Evolutionary conservation across 2,113 vertebrate species (phyloP).

Genomic region (Macrotus californicus): DNA sequence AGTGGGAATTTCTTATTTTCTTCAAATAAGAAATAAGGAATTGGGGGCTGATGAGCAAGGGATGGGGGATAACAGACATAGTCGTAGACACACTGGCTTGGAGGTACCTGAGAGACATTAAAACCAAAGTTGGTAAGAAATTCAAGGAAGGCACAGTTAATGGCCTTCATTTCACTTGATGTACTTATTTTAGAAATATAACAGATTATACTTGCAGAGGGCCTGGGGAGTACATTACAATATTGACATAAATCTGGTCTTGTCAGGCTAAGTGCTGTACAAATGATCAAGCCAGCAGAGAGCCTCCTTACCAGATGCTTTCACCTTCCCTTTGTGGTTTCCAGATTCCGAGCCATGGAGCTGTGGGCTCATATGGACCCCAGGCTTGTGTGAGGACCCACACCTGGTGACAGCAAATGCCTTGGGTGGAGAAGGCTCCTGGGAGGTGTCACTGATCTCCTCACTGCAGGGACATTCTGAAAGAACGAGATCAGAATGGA

Average conservation of each 20-base stretch:
- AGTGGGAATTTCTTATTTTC: no score
- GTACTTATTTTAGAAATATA: neutral
- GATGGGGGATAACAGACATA: neutral
- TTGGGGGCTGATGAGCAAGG: neutral
- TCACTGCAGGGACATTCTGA: constrained; percentile 84
- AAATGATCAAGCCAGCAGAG: neutral
- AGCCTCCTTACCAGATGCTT: constrained; percentile 77
- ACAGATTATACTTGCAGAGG: neutral
- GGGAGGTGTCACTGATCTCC: constrained; percentile 83
- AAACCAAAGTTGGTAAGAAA: neutral
- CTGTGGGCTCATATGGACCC: constrained; percentile 81
- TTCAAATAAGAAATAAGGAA: neutral
- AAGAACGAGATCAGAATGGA: constrained; percentile 41
- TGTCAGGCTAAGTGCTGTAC: neutral
- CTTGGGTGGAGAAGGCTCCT: constrained; percentile 79
- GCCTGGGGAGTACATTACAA: neutral
- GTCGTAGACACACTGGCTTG: neutral
- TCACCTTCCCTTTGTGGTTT: constrained; percentile 83
- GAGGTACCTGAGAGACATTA: neutral
- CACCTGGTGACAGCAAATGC: constrained; percentile 77
- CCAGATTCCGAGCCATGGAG: constrained; percentile 82
- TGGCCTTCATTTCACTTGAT: neutral
- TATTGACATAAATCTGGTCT: neutral
- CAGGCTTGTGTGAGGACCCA: constrained; percentile 79
- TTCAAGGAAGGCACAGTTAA: neutral